Percentiles rank a stretch among this genome's conserved stretches.
Evolutionary conservation across 23 tunicate genomes (phyloP).

Genomic region (Trididemnum miniatum): DNA sequence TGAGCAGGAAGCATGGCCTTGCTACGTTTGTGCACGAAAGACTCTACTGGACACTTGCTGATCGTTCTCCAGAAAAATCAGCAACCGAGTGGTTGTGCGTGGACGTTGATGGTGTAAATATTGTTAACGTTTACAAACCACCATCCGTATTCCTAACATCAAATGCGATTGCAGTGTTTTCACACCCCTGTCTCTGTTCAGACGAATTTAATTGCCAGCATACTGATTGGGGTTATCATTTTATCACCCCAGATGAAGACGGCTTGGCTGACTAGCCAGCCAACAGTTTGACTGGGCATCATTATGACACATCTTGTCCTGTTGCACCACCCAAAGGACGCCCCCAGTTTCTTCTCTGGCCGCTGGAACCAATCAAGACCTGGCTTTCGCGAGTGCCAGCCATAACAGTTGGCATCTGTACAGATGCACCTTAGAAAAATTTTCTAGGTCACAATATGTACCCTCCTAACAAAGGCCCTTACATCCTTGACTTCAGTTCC

Average conservation of each 20-base stretch:
- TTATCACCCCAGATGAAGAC: slow-evolving; percentile 10
- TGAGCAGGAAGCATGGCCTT: no score
- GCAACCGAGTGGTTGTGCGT: no score
- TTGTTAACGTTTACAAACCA: no score
- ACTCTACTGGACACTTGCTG: no score
- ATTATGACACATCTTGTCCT: not conserved
- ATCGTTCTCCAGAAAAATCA: no score
- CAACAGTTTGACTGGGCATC: no score
- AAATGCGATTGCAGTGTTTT: no score
- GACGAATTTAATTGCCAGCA: slow-evolving; percentile 28
- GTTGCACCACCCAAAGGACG: slow-evolving; percentile 8
- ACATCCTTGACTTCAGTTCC: no score
- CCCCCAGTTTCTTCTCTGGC: slow-evolving; percentile 25
- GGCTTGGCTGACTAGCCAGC: slow-evolving; percentile 26
- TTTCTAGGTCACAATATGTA: slow-evolving; percentile 1
- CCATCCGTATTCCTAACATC: no score
- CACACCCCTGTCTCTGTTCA: slow-evolving; percentile 13
- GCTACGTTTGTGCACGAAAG: no score
- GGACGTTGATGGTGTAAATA: no score
- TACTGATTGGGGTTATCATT: no score
- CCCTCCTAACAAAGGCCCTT: not conserved
- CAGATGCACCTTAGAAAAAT: slow-evolving; percentile 7
- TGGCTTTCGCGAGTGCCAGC: slow-evolving; percentile 29
- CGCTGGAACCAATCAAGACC: slow-evolving; percentile 31
- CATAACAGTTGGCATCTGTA: slow-evolving; percentile 1